Conservation (phyloP, 2,113 vertebrate species). For the Gadus chalcogrammus region DNA sequence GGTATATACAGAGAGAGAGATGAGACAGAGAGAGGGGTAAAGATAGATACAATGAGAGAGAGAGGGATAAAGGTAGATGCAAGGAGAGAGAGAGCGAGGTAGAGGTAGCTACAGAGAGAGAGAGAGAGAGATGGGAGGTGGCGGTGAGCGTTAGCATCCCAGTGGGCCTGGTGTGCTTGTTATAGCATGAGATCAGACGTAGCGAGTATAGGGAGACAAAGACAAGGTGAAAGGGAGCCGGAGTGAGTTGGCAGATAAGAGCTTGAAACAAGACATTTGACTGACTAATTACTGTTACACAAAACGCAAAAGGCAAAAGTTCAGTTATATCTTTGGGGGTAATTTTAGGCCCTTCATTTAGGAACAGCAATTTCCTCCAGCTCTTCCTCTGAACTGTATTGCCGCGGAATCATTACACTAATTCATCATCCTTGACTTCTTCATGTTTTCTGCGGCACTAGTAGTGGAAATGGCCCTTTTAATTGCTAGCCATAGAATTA, state of each 20-base stretch:
- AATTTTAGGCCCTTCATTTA: slow-evolving; percentile 54
- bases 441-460: slow-evolving; percentile 57
- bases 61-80: slow-evolving; percentile 29
- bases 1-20: slow-evolving; percentile 10
- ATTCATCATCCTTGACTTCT: slow-evolving; percentile 69
- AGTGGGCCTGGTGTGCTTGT: slow-evolving; percentile 66
- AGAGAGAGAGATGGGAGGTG: slow-evolving; percentile 23
- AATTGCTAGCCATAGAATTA: slow-evolving; percentile 63
- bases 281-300: slow-evolving; percentile 18
- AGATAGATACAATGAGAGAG: slow-evolving; percentile 15
- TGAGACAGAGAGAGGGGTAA: slow-evolving; percentile 8
- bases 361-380: slow-evolving; percentile 67
- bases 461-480: slow-evolving; percentile 44
- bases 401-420: slow-evolving; percentile 68
- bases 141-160: slow-evolving; percentile 52
- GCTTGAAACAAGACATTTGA: slow-evolving; percentile 37
- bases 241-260: slow-evolving; percentile 25
- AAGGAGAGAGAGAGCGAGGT: too few species aligned
- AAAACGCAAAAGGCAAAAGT: slow-evolving; percentile 55
- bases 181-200: slow-evolving; percentile 68
- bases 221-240: slow-evolving; percentile 43
- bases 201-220: slow-evolving; percentile 42
- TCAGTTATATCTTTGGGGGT: slow-evolving; percentile 58
- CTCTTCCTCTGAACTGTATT: slow-evolving; percentile 62
- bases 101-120: too few species aligned